These are phyloP conservation scores for Chloroceryle aenea DNA, from an alignment of 2,113 vertebrate species.

Conservation along the genomic window DNA sequence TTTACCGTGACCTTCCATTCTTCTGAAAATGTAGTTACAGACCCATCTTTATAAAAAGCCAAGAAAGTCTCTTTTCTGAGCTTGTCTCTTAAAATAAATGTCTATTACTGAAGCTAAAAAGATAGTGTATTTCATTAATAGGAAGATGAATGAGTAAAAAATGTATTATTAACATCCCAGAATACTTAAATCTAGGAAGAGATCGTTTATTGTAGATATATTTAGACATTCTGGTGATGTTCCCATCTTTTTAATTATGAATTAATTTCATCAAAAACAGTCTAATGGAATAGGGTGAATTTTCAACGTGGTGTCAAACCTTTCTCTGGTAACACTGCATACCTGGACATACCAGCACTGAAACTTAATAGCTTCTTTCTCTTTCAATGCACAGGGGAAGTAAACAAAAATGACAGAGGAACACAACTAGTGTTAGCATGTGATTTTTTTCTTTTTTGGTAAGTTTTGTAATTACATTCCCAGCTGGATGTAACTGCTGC, in stretches of 20 bases:
- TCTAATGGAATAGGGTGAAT: background rate
- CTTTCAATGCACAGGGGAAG: background rate
- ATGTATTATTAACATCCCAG: constrained; percentile 37
- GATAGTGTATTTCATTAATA: constrained; percentile 48
- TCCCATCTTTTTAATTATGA: constrained; percentile 27
- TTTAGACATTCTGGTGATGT: constrained; percentile 43
- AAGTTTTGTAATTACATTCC: background rate
- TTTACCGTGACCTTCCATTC: constrained; percentile 34
- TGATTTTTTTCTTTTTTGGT: background rate
- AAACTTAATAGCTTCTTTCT: background rate
- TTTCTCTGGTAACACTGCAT: background rate
- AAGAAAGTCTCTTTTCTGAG: constrained; percentile 8
- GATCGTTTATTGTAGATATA: constrained; percentile 33
- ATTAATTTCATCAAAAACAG: constrained; percentile 28
- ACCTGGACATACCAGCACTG: background rate
- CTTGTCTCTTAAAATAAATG: constrained; percentile 44
- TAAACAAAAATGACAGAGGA: background rate
- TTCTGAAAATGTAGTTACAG: constrained; percentile 60
- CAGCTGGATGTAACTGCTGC: background rate
- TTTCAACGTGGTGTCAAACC: background rate
- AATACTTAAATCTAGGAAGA: constrained; percentile 51
- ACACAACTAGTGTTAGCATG: background rate
- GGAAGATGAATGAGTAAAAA: constrained; percentile 64
- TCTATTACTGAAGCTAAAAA: constrained; percentile 16
- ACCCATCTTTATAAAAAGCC: background rate